Evolutionary conservation across 2,113 vertebrate genomes (phyloP).

Genomic region (Gorilla gorilla): DNA sequence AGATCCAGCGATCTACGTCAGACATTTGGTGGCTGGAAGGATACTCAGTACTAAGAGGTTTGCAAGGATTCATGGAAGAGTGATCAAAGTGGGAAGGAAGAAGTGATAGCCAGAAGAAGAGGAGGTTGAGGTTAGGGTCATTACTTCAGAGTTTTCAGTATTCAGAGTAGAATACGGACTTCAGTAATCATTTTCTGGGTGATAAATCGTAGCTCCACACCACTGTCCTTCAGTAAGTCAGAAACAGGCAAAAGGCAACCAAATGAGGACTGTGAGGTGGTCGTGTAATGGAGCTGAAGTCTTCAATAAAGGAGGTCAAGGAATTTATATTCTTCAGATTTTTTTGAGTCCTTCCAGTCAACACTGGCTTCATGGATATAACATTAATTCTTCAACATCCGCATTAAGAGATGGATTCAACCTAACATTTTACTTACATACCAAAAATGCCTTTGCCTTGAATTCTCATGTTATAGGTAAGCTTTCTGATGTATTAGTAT

Average conservation of each 20-base stretch:
- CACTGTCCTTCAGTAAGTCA: neutral
- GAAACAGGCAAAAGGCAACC: neutral
- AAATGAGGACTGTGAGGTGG: neutral
- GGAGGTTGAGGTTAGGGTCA: neutral
- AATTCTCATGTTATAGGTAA: neutral
- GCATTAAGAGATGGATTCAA: neutral
- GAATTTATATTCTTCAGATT: rapidly evolving
- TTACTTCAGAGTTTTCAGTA: neutral
- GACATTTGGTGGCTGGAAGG: neutral
- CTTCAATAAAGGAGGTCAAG: neutral
- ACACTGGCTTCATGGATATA: rapidly evolving
- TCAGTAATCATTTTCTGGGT: neutral
- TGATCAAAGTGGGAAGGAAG: no score
- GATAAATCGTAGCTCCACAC: no score
- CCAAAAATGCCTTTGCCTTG: neutral
- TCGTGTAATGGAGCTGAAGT: no score
- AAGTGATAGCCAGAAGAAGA: neutral
- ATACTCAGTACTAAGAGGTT: neutral
- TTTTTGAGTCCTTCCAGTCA: neutral
- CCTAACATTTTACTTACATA: neutral
- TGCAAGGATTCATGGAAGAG: neutral
- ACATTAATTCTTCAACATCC: neutral
- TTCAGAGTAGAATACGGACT: neutral
- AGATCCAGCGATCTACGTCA: neutral
- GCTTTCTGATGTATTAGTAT: no score